A percentile compares a stretch with the other conserved stretches of the same genome.
Evolutionary conservation across 2,113 vertebrate species (phyloP).

Genomic region (Gopherus flavomarginatus): DNA sequence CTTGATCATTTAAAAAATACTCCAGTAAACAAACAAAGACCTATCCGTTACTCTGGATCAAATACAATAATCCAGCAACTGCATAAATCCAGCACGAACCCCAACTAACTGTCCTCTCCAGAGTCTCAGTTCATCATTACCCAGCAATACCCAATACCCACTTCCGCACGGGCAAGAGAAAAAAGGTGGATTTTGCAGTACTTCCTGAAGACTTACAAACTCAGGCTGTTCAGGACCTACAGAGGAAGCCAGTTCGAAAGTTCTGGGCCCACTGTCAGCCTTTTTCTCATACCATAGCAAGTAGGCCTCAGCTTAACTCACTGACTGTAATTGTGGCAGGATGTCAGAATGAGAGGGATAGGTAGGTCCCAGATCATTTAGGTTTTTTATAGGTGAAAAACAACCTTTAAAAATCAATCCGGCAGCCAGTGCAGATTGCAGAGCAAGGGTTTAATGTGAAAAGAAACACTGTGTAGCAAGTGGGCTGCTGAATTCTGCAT

Average conservation of each 20-base stretch:
- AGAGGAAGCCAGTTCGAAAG: background rate
- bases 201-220: constrained; percentile 4
- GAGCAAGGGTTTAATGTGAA: no score
- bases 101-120: background rate
- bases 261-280: background rate
- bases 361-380: background rate
- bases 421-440: background rate
- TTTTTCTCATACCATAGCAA: background rate
- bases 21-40: background rate
- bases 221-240: background rate
- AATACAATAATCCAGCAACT: background rate
- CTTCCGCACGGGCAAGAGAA: background rate
- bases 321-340: background rate
- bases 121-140: background rate
- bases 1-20: background rate
- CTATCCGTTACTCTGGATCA: background rate
- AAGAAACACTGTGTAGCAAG: background rate
- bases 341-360: background rate
- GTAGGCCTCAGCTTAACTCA: background rate
- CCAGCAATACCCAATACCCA: no score
- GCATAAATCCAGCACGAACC: background rate
- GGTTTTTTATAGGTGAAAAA: background rate
- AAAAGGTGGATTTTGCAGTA: background rate
- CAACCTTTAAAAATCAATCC: background rate
- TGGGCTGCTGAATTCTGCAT: background rate